Conservation (phyloP, 2,113 vertebrate genomes). For the Turdus rufiventris region DNA sequence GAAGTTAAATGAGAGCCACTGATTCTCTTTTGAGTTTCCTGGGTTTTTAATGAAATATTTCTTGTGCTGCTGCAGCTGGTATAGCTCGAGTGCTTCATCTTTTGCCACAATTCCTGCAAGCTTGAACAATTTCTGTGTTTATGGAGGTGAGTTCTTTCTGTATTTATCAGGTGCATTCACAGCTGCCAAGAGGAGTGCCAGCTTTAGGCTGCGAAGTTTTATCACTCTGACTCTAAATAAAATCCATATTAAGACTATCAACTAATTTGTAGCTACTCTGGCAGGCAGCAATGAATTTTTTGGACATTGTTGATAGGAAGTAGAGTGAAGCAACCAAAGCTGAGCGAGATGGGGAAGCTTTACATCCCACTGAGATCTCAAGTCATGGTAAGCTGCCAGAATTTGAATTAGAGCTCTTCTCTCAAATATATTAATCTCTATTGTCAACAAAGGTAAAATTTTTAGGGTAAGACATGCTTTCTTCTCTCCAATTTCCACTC, state of each 20-base stretch:
- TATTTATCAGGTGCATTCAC: background rate
- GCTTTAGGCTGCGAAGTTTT: background rate
- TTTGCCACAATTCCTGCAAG: background rate
- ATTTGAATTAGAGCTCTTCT: background rate
- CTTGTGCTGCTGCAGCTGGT: background rate
- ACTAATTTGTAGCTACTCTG: conserved; percentile 8
- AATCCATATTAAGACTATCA: background rate
- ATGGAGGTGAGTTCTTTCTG: background rate
- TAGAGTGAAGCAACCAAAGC: background rate
- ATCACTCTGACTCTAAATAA: background rate
- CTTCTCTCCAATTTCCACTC: background rate
- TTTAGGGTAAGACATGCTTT: background rate
- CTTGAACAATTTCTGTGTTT: background rate
- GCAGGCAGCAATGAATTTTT: background rate
- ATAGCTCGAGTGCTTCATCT: background rate
- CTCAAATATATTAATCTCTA: background rate
- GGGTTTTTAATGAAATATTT: background rate
- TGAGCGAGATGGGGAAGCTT: background rate
- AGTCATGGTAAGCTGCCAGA: background rate
- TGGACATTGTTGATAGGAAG: background rate
- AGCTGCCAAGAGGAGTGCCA: background rate
- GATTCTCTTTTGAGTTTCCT: background rate
- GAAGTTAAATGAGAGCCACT: background rate
- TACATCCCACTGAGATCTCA: background rate
- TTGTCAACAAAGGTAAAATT: background rate